Percentiles rank a stretch among this genome's conserved stretches.
Evolutionary conservation across 2,888 invertebrate species (phyloP).

Genomic region (Diaprepes abbreviatus): DNA sequence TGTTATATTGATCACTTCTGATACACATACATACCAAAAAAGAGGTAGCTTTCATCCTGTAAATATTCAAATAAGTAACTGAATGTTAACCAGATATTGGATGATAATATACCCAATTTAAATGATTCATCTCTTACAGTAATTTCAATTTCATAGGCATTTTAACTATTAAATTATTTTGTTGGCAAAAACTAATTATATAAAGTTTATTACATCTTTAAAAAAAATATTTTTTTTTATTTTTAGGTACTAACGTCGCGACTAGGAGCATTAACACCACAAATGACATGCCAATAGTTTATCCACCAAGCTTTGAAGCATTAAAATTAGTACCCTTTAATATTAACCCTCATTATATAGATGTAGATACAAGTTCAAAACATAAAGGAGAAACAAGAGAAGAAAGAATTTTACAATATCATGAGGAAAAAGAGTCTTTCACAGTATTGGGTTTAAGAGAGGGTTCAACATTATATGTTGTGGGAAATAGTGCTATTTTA

Average conservation of each 20-base stretch:
- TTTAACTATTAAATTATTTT: too few relatives aligned
- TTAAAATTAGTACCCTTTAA: constrained; percentile 84
- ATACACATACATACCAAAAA: too few relatives aligned
- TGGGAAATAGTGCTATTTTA: constrained; percentile 73
- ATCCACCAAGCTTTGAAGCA: constrained; percentile 81
- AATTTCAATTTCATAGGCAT: too few relatives aligned
- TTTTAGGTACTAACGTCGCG: constrained; percentile 79
- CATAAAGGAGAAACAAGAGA: constrained; percentile 88
- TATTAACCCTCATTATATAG: constrained; percentile 88
- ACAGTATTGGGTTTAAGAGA: constrained; percentile 81
- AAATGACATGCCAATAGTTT: constrained; percentile 91
- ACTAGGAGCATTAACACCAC: constrained; percentile 85
- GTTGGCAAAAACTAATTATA: too few relatives aligned
- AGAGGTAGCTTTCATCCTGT: too few relatives aligned
- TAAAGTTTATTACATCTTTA: too few relatives aligned
- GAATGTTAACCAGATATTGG: too few relatives aligned
- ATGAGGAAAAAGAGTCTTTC: constrained; percentile 72
- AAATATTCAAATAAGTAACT: too few relatives aligned
- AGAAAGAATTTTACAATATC: constrained; percentile 79
- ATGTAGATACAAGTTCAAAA: constrained; percentile 72
- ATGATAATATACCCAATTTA: too few relatives aligned
- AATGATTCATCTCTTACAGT: too few relatives aligned
- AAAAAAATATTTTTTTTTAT: too few relatives aligned
- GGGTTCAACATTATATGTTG: constrained; percentile 76
- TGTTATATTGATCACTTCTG: too few relatives aligned